A percentile compares a stretch with the other conserved stretches of the same genome.
phyloP scores from a whole-genome alignment of 2,888 invertebrate species.

The Lasioglossum calceatum region DNA sequence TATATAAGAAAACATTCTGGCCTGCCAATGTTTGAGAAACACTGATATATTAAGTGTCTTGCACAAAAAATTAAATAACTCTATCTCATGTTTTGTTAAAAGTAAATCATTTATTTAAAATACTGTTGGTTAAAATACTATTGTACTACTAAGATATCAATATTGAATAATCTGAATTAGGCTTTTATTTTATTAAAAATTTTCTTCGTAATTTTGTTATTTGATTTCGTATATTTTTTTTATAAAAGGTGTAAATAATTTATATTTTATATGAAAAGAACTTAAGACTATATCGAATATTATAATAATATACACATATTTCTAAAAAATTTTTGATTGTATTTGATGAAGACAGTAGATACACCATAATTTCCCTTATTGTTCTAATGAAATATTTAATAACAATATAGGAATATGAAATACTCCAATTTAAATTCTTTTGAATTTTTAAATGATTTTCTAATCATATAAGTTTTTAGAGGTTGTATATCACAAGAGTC shows the following conservation, averaged over 20 bases:
- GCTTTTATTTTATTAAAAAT: constrained; percentile 24
- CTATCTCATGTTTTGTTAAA: constrained; percentile 72
- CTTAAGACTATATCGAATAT: constrained; percentile 7
- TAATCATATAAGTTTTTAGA: background rate
- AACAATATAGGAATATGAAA: background rate
- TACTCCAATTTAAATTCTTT: constrained; percentile 1
- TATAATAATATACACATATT: background rate
- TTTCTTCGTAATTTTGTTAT: constrained; percentile 3
- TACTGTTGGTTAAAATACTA: constrained; percentile 38
- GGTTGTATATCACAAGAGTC: background rate
- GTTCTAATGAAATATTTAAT: constrained; percentile 4
- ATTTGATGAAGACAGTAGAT: background rate
- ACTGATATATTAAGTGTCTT: constrained; percentile 77
- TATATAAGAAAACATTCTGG: constrained; percentile 60
- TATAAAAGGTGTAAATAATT: constrained; percentile 16
- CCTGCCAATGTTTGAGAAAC: constrained; percentile 80
- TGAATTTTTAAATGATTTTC: constrained; percentile 2
- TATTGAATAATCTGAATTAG: constrained; percentile 30
- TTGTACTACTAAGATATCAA: constrained; percentile 20
- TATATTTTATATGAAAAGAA: background rate
- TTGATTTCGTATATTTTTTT: background rate
- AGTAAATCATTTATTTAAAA: constrained; percentile 45
- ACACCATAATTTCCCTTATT: background rate
- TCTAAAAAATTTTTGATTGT: background rate
- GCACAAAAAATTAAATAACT: constrained; percentile 70